Evolutionary conservation across 1,140 invertebrate species (phyloP), one percentile per base, ranked within the genome.

Genomic region (Drosophila littoralis): DNA sequence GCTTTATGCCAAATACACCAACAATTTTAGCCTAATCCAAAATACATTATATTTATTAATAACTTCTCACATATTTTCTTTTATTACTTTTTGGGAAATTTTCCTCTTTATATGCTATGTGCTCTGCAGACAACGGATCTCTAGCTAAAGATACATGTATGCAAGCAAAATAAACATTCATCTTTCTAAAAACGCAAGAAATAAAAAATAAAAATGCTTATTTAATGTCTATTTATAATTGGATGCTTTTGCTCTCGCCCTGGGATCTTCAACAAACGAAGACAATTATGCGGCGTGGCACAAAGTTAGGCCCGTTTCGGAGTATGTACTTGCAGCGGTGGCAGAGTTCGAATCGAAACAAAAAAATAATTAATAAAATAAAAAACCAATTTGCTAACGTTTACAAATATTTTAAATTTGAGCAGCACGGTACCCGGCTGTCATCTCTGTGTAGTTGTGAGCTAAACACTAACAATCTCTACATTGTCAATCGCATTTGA

Each of bases 401-500:
- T 70, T 46, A 59, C n/a, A 45, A 35, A 54, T 52, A 46, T 60
- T 60, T 58, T 22, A 57, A 70, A 40, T 55, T 36, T 52, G 32
- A 63, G 54, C 46, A 63, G 36, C 33, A 12, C 61, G 36, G 28
- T 12, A 46, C 38, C 42, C 28, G 40, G 54, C 40, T 52, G 32
- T 52, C 48, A 22, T 36, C n/a, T 51, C 46, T 48, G 4, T 51
- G 52, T 28, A 22, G 33, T 43, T 22, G 32, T 36, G n/a, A 71
- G 67, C 40, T 77, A 75, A 72, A 69, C 66, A 75, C 81, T 85
- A 85, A 85, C 79, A 85, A 85, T 85, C 83, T 88, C 79, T 57
- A 68, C 10, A 51, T 51, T 67, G 46, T 72, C 45, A 66, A 63
- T 45, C 55, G 52, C 38, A 63, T 67, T 55, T 77, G 55, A 79